Evolutionary conservation across 2,797 vertebrate species (phyloP).

Genomic region (Crocidura indochinensis): DNA sequence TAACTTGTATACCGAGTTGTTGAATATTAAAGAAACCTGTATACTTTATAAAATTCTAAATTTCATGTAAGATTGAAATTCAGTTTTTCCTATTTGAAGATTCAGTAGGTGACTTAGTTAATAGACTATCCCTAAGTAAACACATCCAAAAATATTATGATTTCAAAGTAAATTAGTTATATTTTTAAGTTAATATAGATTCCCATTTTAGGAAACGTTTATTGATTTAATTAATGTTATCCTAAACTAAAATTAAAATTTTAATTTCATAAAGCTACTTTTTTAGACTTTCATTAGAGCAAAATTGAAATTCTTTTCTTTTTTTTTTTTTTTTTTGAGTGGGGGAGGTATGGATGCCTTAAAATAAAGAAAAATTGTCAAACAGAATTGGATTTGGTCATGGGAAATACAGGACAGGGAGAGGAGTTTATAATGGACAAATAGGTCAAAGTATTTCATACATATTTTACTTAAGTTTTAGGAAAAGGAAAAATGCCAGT

Average conservation of each 20-base stretch:
- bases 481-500: neutral
- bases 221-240: neutral
- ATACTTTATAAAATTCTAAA: neutral
- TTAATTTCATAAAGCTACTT: neutral
- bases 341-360: neutral
- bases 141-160: neutral
- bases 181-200: neutral
- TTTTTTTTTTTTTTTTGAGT: too few species aligned
- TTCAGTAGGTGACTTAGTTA: neutral
- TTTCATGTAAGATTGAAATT: neutral
- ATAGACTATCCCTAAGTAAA: neutral
- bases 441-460: slow-evolving; percentile 19
- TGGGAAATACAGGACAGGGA: neutral
- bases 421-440: neutral
- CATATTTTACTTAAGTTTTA: neutral
- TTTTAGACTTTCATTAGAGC: neutral
- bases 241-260: slow-evolving; percentile 21
- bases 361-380: neutral
- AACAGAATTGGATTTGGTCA: neutral
- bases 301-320: neutral
- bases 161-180: neutral
- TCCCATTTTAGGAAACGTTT: neutral
- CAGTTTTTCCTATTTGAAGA: neutral
- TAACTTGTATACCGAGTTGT: neutral
- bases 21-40: neutral